Conservation (phyloP, 2,797 vertebrate species). For the Enteromius fasciolatus region DNA sequence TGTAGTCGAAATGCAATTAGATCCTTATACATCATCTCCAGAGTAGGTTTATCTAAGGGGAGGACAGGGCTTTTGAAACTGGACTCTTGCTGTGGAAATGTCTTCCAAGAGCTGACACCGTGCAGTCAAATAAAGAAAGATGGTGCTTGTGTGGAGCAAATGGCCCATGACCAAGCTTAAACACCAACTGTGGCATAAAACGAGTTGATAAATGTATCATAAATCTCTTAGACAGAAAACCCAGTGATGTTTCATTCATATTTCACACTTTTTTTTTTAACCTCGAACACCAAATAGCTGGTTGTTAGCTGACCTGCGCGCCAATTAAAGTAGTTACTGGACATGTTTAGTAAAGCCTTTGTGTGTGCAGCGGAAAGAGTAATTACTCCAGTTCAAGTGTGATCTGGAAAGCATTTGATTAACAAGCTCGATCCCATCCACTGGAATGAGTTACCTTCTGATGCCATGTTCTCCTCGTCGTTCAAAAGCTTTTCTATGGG, state of each 20-base stretch:
- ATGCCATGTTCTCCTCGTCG: slow-evolving; percentile 53
- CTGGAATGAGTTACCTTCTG: slow-evolving; percentile 52
- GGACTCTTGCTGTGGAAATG: slow-evolving; percentile 58
- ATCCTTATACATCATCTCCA: slow-evolving; percentile 64
- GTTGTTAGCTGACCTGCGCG: slow-evolving; percentile 69
- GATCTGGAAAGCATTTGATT: slow-evolving; percentile 72
- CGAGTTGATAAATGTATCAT: slow-evolving; percentile 70
- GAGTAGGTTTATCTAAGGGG: slow-evolving; percentile 70
- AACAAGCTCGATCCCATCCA: slow-evolving; percentile 64
- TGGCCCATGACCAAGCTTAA: slow-evolving; percentile 69
- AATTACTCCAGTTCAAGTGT: slow-evolving; percentile 67
- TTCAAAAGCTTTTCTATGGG: slow-evolving; percentile 52
- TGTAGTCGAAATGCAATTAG: slow-evolving; percentile 64
- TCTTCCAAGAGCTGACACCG: slow-evolving; percentile 68
- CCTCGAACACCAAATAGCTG: slow-evolving; percentile 66
- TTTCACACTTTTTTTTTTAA: slow-evolving; percentile 67
- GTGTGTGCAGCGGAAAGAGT: slow-evolving; percentile 71
- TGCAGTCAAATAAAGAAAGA: slow-evolving; percentile 67
- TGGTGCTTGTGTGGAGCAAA: slow-evolving; percentile 73
- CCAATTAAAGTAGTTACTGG: slow-evolving; percentile 76
- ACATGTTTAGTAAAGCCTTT: slow-evolving; percentile 73
- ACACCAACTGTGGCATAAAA: slow-evolving; percentile 67
- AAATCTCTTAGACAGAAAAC: slow-evolving; percentile 70
- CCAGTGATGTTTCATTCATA: slow-evolving; percentile 66
- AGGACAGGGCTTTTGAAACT: slow-evolving; percentile 64